Evolutionary conservation across 2,888 invertebrate genomes (phyloP).

Genomic region (Fabriciana adippe): DNA sequence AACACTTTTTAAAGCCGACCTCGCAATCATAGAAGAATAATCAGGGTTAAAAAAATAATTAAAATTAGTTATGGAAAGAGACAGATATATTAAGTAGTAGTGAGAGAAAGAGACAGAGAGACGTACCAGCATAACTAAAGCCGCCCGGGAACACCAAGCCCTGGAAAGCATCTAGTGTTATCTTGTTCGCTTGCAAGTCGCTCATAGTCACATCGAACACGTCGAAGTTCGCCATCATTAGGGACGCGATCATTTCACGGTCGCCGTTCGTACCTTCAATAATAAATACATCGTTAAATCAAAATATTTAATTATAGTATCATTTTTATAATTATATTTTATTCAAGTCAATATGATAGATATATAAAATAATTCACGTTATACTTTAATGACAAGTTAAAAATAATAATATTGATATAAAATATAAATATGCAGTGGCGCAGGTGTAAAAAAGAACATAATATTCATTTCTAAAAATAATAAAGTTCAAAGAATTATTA

Average conservation of each 20-base stretch:
- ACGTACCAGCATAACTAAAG: slow-evolving; percentile 97
- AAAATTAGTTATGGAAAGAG: not conserved
- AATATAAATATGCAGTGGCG: no score
- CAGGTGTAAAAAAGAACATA: no score
- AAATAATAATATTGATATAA: no score
- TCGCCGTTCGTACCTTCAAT: slow-evolving; percentile 92
- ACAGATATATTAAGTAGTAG: not conserved
- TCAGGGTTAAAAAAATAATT: not conserved
- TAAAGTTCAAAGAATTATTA: no score
- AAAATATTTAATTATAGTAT: no score
- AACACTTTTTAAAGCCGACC: no score
- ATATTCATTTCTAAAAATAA: no score
- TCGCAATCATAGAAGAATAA: no score
- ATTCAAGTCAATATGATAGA: not conserved
- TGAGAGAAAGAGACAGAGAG: not conserved
- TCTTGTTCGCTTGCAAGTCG: slow-evolving; percentile 88
- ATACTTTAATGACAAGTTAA: no score
- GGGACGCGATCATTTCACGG: slow-evolving; percentile 96
- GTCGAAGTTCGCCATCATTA: slow-evolving; percentile 93
- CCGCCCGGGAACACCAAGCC: slow-evolving; percentile 98
- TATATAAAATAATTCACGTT: no score
- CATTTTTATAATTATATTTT: not conserved
- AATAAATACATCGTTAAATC: not conserved
- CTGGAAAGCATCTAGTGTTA: slow-evolving; percentile 90
- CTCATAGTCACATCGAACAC: slow-evolving; percentile 98